Evolutionary conservation across 2,797 vertebrate genomes (phyloP).

Genomic region (Pipistrellus pygmaeus): DNA sequence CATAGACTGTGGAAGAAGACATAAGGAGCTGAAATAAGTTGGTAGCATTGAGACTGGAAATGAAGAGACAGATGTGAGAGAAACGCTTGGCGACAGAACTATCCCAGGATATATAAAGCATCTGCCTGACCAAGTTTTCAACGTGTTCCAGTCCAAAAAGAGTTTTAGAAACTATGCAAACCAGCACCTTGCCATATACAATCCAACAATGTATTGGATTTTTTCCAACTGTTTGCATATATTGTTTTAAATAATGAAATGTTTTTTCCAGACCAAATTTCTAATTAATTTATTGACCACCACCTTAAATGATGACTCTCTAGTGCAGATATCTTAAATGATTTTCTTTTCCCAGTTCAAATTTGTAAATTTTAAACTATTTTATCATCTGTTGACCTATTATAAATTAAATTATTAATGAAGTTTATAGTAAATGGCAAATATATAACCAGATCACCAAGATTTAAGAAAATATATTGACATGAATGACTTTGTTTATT

Average conservation of each 20-base stretch:
- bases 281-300: constrained; percentile 66
- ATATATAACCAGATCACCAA: constrained; percentile 42
- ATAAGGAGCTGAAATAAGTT: not conserved
- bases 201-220: not conserved
- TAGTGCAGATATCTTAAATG: constrained; percentile 78
- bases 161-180: constrained; percentile 1
- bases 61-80: constrained; percentile 59
- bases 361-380: constrained; percentile 82
- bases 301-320: constrained; percentile 77
- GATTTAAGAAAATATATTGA: constrained; percentile 60
- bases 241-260: constrained; percentile 13
- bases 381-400: constrained; percentile 84
- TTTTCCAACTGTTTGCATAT: not conserved
- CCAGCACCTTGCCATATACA: not conserved
- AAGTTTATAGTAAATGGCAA: constrained; percentile 58
- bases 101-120: constrained; percentile 40
- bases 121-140: constrained; percentile 33
- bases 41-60: constrained; percentile 27
- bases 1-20: not conserved
- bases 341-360: constrained; percentile 44
- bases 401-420: constrained; percentile 82
- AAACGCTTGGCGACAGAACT: not conserved
- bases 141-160: not conserved
- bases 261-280: constrained; percentile 62
- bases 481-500: constrained; percentile 45